Percentiles rank a stretch among this genome's conserved stretches.
Evolutionary conservation across 2,888 invertebrate genomes (phyloP).

Genomic region (Cistogaster globosa): DNA sequence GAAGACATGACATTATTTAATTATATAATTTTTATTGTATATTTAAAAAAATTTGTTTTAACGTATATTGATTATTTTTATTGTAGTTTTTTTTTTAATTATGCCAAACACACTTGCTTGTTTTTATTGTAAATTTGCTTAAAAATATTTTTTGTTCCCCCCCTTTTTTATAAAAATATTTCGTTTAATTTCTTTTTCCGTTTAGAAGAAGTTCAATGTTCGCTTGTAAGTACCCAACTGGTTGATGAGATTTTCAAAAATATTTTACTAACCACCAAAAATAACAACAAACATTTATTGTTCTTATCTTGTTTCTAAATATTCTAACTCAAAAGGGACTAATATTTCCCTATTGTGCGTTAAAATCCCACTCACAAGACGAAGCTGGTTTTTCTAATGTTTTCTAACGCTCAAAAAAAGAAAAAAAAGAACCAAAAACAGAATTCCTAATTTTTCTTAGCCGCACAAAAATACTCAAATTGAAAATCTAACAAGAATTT

Average conservation of each 20-base stretch:
- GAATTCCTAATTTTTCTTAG: constrained; percentile 16
- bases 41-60: no score
- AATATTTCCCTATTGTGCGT: constrained; percentile 47
- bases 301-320: constrained; percentile 48
- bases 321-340: constrained; percentile 47
- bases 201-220: constrained; percentile 76
- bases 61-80: constrained; percentile 29
- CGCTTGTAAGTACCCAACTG: constrained; percentile 80
- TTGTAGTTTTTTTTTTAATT: no score
- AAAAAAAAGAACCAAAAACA: neutral
- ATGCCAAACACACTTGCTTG: neutral
- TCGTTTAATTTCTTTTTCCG: constrained; percentile 65
- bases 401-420: constrained; percentile 1
- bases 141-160: constrained; percentile 46
- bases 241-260: constrained; percentile 80
- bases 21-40: constrained; percentile 6
- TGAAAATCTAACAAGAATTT: constrained; percentile 42
- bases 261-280: constrained; percentile 75
- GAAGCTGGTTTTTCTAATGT: constrained; percentile 49
- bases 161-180: constrained; percentile 20
- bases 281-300: constrained; percentile 30
- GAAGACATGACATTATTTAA: constrained; percentile 45
- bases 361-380: constrained; percentile 43
- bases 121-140: neutral
- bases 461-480: constrained; percentile 16